These are phyloP conservation scores for Spicauda simplicius DNA, from an alignment of 2,888 invertebrate genomes.

Conservation along the genomic window DNA sequence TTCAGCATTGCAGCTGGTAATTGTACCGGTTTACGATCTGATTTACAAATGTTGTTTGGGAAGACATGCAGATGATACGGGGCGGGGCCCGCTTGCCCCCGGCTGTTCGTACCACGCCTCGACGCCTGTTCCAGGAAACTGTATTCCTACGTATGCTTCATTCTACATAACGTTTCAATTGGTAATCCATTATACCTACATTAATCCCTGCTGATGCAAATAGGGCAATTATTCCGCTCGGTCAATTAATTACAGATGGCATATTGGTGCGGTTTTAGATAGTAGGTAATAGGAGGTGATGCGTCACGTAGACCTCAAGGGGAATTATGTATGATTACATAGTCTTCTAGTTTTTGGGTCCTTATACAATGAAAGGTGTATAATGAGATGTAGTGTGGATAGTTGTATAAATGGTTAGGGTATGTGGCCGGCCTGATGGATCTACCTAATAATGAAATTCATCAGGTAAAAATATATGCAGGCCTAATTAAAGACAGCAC, in stretches of 20 bases:
- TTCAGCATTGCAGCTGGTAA: background rate
- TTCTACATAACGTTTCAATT: background rate
- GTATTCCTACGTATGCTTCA: slow-evolving; percentile 11
- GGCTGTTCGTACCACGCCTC: slow-evolving; percentile 66
- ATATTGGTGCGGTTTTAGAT: too few relatives aligned
- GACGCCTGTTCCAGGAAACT: slow-evolving; percentile 57
- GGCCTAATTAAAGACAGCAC: too few relatives aligned
- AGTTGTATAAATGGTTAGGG: too few relatives aligned
- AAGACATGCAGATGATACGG: slow-evolving; percentile 63
- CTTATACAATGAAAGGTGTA: too few relatives aligned
- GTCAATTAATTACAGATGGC: background rate
- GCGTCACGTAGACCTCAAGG: too few relatives aligned
- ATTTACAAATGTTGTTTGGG: slow-evolving; percentile 50
- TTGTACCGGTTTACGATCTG: slow-evolving; percentile 16
- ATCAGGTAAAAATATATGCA: too few relatives aligned
- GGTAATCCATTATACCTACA: background rate
- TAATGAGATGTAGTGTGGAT: too few relatives aligned
- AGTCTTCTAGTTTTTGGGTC: too few relatives aligned
- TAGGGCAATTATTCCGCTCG: background rate
- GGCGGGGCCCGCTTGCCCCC: slow-evolving; percentile 49
- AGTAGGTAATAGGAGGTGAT: too few relatives aligned
- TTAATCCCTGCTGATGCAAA: background rate
- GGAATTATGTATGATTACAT: too few relatives aligned
- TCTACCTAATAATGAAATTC: too few relatives aligned
- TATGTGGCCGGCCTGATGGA: too few relatives aligned